phyloP scores from a whole-genome alignment of 1,140 invertebrate species.

The Brachionus rubens region DNA sequence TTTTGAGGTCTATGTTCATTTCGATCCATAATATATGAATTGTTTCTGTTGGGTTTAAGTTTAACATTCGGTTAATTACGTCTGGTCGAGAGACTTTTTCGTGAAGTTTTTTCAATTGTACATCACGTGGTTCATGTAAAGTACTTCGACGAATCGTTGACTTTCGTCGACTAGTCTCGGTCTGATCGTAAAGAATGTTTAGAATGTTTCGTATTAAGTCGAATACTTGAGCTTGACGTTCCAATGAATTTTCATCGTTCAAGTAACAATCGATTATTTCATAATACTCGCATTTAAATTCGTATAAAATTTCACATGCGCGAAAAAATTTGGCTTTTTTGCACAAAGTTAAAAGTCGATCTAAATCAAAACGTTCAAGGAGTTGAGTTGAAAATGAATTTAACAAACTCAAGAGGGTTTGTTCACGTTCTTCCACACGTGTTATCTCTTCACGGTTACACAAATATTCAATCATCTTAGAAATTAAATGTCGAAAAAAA shows the following conservation, averaged over 20 bases:
- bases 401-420: conserved; percentile 68
- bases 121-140: not conserved
- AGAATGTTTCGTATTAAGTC: not conserved
- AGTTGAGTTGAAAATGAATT: conserved; percentile 53
- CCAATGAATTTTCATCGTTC: conserved; percentile 55
- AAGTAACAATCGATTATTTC: conserved; percentile 66
- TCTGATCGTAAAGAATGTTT: conserved; percentile 47
- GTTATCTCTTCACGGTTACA: conserved; percentile 59
- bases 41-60: conserved; percentile 1
- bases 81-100: not conserved
- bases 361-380: conserved; percentile 66
- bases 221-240: conserved; percentile 20
- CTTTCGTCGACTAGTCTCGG: not conserved
- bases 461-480: conserved; percentile 42
- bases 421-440: conserved; percentile 72
- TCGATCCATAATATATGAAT: conserved; percentile 40
- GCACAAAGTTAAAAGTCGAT: conserved; percentile 65
- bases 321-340: conserved; percentile 68
- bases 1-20: conserved; percentile 1
- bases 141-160: not conserved
- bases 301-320: conserved; percentile 67
- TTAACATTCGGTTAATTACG: not conserved
- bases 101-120: conserved; percentile 40
- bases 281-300: conserved; percentile 63
- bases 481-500: too few relatives aligned